Evolutionary conservation across 2,888 invertebrate species (phyloP).

Genomic region (Leptopilina syphax): DNA sequence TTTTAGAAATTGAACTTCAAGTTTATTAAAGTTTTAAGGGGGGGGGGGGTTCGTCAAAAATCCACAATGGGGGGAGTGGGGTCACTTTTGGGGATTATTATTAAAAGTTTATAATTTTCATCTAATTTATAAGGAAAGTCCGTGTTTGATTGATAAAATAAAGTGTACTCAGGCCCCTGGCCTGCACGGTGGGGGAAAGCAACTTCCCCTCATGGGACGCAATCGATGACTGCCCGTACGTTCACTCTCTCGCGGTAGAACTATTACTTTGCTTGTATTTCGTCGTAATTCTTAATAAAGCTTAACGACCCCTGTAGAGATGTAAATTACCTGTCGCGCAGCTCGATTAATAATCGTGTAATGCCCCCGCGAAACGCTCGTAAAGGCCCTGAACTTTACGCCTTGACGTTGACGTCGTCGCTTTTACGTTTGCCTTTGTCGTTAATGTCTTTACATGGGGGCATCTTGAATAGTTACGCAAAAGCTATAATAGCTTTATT

Average conservation of each 20-base stretch:
- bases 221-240: not conserved
- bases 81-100: too few relatives aligned
- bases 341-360: conserved; percentile 65
- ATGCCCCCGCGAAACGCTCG: conserved; percentile 52
- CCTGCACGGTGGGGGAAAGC: too few relatives aligned
- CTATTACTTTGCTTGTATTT: conserved; percentile 43
- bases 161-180: too few relatives aligned
- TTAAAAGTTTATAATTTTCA: too few relatives aligned
- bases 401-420: conserved; percentile 46
- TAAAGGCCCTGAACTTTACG: conserved; percentile 50
- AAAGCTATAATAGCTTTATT: not conserved
- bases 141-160: too few relatives aligned
- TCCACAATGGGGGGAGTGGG: too few relatives aligned
- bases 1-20: too few relatives aligned
- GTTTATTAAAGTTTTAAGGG: too few relatives aligned
- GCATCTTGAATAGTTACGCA: conserved; percentile 30
- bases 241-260: conserved; percentile 10
- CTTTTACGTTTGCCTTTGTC: conserved; percentile 37
- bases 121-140: too few relatives aligned
- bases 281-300: conserved; percentile 65
- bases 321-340: conserved; percentile 65
- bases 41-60: too few relatives aligned
- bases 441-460: conserved; percentile 37
- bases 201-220: too few relatives aligned
- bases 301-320: conserved; percentile 60